A percentile compares a stretch with the other conserved stretches of the same genome.
phyloP scores from a whole-genome alignment of 2,113 vertebrate species.

The Alethe castanea region DNA sequence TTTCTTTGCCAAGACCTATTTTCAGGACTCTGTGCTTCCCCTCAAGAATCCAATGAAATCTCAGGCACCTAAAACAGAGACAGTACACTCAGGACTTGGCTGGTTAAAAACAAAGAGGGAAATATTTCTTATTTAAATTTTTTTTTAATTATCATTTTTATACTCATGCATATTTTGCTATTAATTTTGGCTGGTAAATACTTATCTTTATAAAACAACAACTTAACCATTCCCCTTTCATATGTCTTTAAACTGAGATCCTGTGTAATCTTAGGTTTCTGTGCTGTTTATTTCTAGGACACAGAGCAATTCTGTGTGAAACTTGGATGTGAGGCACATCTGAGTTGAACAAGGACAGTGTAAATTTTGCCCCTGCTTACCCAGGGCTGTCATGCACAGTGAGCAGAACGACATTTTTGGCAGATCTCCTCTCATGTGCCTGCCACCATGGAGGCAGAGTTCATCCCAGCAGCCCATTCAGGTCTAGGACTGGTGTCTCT shows the following conservation, averaged over 20 bases:
- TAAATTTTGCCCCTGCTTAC: background rate
- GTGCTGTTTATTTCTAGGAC: background rate
- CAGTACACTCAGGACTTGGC: background rate
- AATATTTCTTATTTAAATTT: background rate
- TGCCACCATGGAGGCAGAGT: background rate
- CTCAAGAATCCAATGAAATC: background rate
- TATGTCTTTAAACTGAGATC: background rate
- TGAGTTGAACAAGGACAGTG: background rate
- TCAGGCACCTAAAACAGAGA: background rate
- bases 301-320: background rate
- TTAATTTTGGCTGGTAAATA: background rate
- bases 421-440: background rate
- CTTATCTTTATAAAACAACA: background rate
- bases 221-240: background rate
- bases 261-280: background rate
- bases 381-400: background rate
- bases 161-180: background rate
- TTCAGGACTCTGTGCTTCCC: background rate
- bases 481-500: rapidly evolving
- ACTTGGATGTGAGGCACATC: background rate
- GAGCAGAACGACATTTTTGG: background rate
- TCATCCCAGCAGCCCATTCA: background rate
- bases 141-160: background rate
- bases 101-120: background rate
- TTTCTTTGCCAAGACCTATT: conserved; percentile 11